Evolutionary conservation across 2,888 invertebrate species (phyloP), one percentile per base, ranked within the genome.

Genomic region (Lasioglossum leucozonium): DNA sequence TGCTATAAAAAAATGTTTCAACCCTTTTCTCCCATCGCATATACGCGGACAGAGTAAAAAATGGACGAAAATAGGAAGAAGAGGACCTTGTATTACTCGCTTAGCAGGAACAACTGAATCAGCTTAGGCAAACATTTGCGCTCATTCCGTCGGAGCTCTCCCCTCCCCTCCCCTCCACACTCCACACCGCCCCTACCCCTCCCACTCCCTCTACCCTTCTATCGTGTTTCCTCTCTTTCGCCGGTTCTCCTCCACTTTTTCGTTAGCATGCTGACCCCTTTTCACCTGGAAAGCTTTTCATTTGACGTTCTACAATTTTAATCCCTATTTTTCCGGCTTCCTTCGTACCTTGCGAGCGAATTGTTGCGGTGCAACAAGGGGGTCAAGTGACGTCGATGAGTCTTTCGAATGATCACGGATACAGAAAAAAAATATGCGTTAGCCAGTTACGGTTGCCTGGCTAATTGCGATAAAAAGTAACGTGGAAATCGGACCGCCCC

Each of bases 111-210:
- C 84, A 90, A 91, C 86, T 84, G 84, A 91, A 91, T 91, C 88
- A 89, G 82, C 87, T 86, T 84, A 82, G 77, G 85, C 85, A 89
- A 92, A 92, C 89, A 87, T 91, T 91, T 89, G 79, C 77, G 74
- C 79, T 86, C 75, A 75, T 87, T 85, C 84, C 74, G 37, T 69
- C 42, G 30, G 11, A 62, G 65, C 78, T 84, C 67, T 77, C 4
- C 34, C 37, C 37, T 37, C 11, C 4, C 11, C 10, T 1, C n/a
- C n/a, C 11, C 11, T 11, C n/a, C 10, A 4, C 22, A 3, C 1
- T 40, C 11, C 37, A n/a, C 65, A 37, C 62, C 37, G 4, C 18
- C 0, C 51, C 4, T 22, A 71, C 11, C 4, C 11, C 10, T 1
- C n/a, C n/a, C n/a, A 5, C 58, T 58, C 58, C 1, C 16, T 16